Evolutionary conservation across 1,140 invertebrate species (phyloP).

Genomic region (Penaeus japonicus): DNA sequence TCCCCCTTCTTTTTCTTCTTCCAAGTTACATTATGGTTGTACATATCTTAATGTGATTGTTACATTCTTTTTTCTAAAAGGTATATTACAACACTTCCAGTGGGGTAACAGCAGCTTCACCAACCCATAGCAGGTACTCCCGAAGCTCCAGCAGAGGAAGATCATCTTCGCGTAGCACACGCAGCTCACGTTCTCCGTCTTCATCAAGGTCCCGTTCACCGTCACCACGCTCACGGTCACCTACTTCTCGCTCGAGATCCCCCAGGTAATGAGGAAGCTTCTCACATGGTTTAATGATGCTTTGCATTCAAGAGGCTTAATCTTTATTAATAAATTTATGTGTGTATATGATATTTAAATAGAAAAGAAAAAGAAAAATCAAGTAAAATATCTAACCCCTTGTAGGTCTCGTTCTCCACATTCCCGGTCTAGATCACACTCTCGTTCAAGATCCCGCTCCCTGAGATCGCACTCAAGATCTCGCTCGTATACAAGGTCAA

Average conservation of each 20-base stretch:
- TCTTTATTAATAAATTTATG: too few relatives aligned
- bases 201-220: conserved; percentile 24
- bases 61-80: background rate
- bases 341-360: too few relatives aligned
- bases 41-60: background rate
- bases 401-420: conserved; percentile 42
- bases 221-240: conserved; percentile 51
- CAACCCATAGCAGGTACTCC: conserved; percentile 33
- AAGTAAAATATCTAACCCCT: background rate
- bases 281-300: too few relatives aligned
- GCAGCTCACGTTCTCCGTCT: conserved; percentile 25
- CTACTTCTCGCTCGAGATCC: conserved; percentile 39
- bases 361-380: too few relatives aligned
- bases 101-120: conserved; percentile 2
- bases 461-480: conserved; percentile 36
- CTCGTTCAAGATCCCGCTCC: conserved; percentile 11
- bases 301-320: too few relatives aligned
- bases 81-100: background rate
- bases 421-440: conserved; percentile 22
- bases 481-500: conserved; percentile 45
- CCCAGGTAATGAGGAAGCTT: conserved; percentile 24
- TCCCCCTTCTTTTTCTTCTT: background rate
- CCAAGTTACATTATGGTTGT: background rate
- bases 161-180: conserved; percentile 60
- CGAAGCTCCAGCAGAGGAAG: conserved; percentile 67